These are phyloP conservation scores for Ennomos quercinarius DNA, from an alignment of 2,888 invertebrate species.

Conservation along the genomic window DNA sequence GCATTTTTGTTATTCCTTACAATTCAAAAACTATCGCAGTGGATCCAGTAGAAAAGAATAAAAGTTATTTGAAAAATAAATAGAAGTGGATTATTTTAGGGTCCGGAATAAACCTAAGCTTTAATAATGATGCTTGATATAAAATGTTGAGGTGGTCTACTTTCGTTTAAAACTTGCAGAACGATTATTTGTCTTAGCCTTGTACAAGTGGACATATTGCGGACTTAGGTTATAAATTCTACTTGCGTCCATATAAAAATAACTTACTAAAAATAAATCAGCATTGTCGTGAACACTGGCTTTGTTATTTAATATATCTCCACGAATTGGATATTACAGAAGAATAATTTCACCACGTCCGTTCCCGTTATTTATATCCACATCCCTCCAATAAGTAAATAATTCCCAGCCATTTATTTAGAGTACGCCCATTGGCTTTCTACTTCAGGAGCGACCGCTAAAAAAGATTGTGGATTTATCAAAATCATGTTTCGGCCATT, in stretches of 20 bases:
- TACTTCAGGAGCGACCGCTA: conserved; percentile 35
- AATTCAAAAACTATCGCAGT: too few species aligned
- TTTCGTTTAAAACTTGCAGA: too few species aligned
- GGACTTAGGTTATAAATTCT: too few species aligned
- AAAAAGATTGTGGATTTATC: conserved; percentile 58
- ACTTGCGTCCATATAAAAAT: conserved; percentile 1
- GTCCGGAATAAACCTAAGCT: too few species aligned
- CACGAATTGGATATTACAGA: conserved; percentile 5
- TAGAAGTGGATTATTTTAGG: too few species aligned
- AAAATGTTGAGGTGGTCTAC: too few species aligned
- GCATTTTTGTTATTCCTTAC: too few species aligned
- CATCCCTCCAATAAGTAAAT: conserved; percentile 36
- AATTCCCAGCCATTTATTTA: conserved; percentile 34
- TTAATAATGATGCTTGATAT: too few species aligned
- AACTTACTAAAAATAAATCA: background rate
- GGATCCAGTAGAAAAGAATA: too few species aligned
- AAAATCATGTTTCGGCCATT: conserved; percentile 64
- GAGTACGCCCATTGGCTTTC: conserved; percentile 37
- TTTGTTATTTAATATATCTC: conserved; percentile 5
- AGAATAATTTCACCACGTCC: conserved; percentile 25
- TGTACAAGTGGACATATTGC: too few species aligned
- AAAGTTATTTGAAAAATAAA: too few species aligned
- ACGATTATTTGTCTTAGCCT: too few species aligned
- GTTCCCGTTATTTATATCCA: conserved; percentile 33
- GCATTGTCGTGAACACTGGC: background rate